Conservation (phyloP, 2,888 invertebrate species). For the Sipha maydis region DNA sequence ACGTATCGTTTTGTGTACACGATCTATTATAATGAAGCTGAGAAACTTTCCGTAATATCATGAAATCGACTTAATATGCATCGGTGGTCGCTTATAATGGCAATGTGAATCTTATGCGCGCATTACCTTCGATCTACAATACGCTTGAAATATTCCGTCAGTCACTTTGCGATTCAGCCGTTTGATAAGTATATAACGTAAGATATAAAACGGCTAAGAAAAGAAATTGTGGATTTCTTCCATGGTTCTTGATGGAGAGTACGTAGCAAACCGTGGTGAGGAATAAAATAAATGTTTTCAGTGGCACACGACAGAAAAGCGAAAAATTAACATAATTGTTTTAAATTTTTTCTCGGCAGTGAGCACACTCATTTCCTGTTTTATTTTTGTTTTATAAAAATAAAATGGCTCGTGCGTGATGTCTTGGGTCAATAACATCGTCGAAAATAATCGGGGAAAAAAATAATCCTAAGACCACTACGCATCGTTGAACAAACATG, state of each 20-base stretch:
- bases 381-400: background rate
- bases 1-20: no score
- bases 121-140: background rate
- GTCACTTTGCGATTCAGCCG: background rate
- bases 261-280: background rate
- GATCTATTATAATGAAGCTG: background rate
- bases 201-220: background rate
- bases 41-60: background rate
- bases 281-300: constrained; percentile 1
- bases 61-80: background rate
- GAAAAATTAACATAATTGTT: constrained; percentile 45
- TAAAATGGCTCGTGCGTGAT: constrained; percentile 10
- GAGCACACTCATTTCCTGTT: constrained; percentile 34
- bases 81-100: background rate
- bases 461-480: background rate
- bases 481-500: background rate
- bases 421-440: background rate
- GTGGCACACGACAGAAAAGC: background rate
- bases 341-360: background rate
- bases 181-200: background rate
- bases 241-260: background rate
- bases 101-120: background rate
- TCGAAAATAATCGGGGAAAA: background rate
- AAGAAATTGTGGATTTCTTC: constrained; percentile 27
- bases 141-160: background rate